These are phyloP conservation scores for Sminthopsis crassicaudata DNA, from an alignment of 2,113 vertebrate species.

Conservation along the genomic window DNA sequence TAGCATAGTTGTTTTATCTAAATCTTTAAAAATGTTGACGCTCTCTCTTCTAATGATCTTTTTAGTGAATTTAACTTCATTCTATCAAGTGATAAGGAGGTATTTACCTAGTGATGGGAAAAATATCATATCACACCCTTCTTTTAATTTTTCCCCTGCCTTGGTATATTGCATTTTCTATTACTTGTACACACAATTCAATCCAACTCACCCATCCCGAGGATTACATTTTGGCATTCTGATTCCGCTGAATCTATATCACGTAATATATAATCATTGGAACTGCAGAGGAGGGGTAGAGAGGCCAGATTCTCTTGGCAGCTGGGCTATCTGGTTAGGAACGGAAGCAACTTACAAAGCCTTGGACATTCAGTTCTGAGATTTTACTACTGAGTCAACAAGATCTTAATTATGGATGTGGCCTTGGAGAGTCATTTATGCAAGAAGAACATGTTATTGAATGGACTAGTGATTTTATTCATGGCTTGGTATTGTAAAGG, in stretches of 20 bases:
- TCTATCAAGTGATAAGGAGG: not conserved
- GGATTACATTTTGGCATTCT: constrained; percentile 68
- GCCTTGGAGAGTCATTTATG: constrained; percentile 84
- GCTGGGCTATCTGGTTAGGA: constrained; percentile 86
- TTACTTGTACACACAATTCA: constrained; percentile 63
- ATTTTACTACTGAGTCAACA: constrained; percentile 88
- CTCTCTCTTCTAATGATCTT: constrained; percentile 8
- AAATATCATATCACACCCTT: not conserved
- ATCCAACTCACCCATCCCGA: constrained; percentile 62
- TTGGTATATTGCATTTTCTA: constrained; percentile 56
- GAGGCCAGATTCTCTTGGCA: constrained; percentile 86
- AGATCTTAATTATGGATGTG: constrained; percentile 88
- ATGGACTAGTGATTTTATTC: constrained; percentile 85
- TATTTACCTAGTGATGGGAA: constrained; percentile 26
- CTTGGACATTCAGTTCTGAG: constrained; percentile 90
- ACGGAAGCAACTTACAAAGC: constrained; percentile 86
- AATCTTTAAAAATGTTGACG: constrained; percentile 40
- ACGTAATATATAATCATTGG: constrained; percentile 68
- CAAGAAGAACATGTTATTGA: constrained; percentile 85
- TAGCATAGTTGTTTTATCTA: not conserved
- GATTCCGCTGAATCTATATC: constrained; percentile 65
- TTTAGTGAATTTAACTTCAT: constrained; percentile 47
- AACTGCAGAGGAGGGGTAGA: constrained; percentile 80
- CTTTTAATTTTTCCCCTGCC: constrained; percentile 1
- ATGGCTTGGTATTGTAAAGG: constrained; percentile 83